Conservation (phyloP, 2,888 invertebrate genomes). For the Protodeltote pygarga region DNA sequence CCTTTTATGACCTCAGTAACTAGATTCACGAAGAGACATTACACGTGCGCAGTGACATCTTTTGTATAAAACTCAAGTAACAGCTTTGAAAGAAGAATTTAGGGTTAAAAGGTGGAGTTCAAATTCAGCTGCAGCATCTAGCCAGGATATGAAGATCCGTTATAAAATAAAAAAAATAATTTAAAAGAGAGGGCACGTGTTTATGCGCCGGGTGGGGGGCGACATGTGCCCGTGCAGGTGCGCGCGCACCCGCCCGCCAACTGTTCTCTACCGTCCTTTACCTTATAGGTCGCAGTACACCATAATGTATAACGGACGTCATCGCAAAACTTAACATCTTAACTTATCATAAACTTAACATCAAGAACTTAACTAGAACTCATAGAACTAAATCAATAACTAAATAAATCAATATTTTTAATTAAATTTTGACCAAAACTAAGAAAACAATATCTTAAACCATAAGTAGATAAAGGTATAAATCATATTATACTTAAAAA, state of each 20-base stretch:
- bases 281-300: constrained; percentile 35
- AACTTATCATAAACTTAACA: too few relatives aligned
- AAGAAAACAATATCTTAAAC: too few relatives aligned
- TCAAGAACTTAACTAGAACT: too few relatives aligned
- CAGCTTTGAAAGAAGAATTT: too few relatives aligned
- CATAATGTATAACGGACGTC: too few relatives aligned
- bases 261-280: constrained; percentile 47
- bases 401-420: too few relatives aligned
- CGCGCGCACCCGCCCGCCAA: constrained; percentile 49
- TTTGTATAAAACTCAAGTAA: constrained; percentile 6
- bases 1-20: constrained; percentile 26
- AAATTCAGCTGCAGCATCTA: constrained; percentile 36
- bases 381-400: too few relatives aligned
- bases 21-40: constrained; percentile 10
- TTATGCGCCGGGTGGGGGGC: constrained; percentile 37
- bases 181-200: constrained; percentile 35
- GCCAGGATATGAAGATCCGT: constrained; percentile 42
- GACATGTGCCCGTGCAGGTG: constrained; percentile 58
- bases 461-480: too few relatives aligned
- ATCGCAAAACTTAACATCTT: too few relatives aligned
- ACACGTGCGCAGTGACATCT: constrained; percentile 28
- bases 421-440: too few relatives aligned
- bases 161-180: constrained; percentile 37
- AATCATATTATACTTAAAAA: too few relatives aligned
- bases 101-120: background rate